Evolutionary conservation across 2,797 vertebrate species (phyloP).

Genomic region (Acipenser oxyrinchus): DNA sequence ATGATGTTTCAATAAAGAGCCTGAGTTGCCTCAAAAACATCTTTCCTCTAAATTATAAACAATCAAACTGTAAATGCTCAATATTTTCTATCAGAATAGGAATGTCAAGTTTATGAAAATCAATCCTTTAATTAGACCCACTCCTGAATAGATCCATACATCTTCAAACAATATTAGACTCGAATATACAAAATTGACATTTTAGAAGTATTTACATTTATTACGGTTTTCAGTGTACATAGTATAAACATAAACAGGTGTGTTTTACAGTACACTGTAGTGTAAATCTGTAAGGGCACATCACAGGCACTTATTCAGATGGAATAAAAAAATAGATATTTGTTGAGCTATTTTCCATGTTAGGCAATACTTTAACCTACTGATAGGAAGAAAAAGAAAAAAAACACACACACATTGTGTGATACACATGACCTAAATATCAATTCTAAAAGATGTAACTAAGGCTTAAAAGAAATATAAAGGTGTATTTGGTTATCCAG

Average conservation of each 20-base stretch:
- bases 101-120: too few species aligned
- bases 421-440: too few species aligned
- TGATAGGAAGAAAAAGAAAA: neutral
- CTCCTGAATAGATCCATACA: too few species aligned
- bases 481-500: constrained; percentile 18
- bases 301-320: neutral
- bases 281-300: neutral
- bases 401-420: neutral
- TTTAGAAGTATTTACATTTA: constrained; percentile 26
- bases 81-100: too few species aligned
- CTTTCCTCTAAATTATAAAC: too few species aligned
- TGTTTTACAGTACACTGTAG: constrained; percentile 29
- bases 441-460: neutral
- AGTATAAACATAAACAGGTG: constrained; percentile 12
- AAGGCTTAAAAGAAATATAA: constrained; percentile 6
- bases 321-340: too few species aligned
- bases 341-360: too few species aligned
- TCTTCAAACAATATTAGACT: neutral
- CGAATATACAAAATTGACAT: constrained; percentile 5
- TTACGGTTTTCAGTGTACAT: constrained; percentile 20
- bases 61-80: too few species aligned
- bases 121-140: too few species aligned
- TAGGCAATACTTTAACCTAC: too few species aligned
- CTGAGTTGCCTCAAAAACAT: too few species aligned
- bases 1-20: too few species aligned